Percentiles rank a stretch among this genome's conserved stretches.
Conservation (phyloP, 2,797 vertebrate genomes). For the Smutsia gigantea region DNA sequence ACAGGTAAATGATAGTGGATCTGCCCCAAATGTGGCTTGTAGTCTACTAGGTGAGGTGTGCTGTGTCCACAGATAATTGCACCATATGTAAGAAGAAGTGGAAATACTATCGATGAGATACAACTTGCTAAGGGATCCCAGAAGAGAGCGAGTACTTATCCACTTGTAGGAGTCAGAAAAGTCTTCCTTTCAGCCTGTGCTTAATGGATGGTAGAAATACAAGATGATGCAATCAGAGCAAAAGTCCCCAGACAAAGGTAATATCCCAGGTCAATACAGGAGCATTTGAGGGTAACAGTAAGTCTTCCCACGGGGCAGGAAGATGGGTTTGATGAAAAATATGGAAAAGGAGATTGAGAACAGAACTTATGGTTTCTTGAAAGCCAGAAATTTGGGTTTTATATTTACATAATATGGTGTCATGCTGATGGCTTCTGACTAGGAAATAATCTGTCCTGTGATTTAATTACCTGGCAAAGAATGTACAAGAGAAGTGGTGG, state of each 20-base stretch:
- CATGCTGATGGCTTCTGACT: neutral
- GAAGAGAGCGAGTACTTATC: neutral
- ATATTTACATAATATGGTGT: neutral
- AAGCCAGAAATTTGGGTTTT: neutral
- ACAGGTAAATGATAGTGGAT: neutral
- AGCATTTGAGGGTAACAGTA: neutral
- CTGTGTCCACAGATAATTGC: neutral
- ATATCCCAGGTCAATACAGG: neutral
- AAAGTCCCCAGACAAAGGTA: neutral
- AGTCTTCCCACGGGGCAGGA: neutral
- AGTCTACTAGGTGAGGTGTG: neutral
- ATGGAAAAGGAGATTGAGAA: neutral
- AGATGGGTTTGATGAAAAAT: neutral
- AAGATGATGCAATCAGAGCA: neutral
- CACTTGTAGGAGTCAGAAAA: neutral
- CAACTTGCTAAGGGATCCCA: neutral
- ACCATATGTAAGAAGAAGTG: neutral
- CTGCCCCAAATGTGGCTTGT: neutral
- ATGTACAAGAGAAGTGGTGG: neutral
- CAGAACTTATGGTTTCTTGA: neutral
- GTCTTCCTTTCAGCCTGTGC: neutral
- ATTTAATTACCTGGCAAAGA: neutral
- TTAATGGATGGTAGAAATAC: neutral
- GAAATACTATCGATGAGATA: neutral
- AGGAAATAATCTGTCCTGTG: neutral